Evolutionary conservation across 2,797 vertebrate species (phyloP), one percentile per base, ranked within the genome.

Genomic region (Podargus strigoides): DNA sequence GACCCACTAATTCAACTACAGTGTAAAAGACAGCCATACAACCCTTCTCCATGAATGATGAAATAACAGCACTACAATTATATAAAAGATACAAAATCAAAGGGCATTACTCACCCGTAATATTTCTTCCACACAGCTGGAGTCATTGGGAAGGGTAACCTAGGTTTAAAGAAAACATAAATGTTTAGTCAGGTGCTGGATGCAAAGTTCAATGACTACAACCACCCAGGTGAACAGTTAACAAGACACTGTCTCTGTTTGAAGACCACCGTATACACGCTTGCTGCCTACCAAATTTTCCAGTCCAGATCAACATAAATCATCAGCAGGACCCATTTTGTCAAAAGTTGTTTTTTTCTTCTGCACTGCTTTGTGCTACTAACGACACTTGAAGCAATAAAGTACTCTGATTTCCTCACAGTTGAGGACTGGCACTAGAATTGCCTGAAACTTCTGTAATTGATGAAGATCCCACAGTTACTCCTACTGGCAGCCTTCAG

Each of bases 121-220:
- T 97, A 99, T 99, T 98, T 99, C 99, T 96, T 99, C 99, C 92
- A 99, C 99, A 96, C 99, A 99, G 98, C 98, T 99, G 98, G 99
- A 98, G 95, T 99, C 99, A 95, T 98, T 99, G 95, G 99, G 98
- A 97, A 99, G 98, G 95, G 98, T 98, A 97, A 99, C 98, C 99
- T 99, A 97, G 74, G 90, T 87, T 95, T 93, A 96, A 97, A 93
- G 93, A 95, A 86, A 87, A 89, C 89, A 91, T 95, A 95, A 67
- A 94, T 21, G 47, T 77, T 85, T 87, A 94, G 79, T 85, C 87
- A 87, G 73, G 90, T 74, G 85, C 77, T 94, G 16, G 72, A 90
- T 94, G 81, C 63, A 77, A 96, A 93, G 66, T 74, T 94, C 47
- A 78, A 20, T 66, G 60, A 17, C 59, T 67, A 77, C 70, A 94